These are phyloP conservation scores for Drosophila buzzatii DNA, from an alignment of 2,888 invertebrate species.

Conservation along the genomic window DNA sequence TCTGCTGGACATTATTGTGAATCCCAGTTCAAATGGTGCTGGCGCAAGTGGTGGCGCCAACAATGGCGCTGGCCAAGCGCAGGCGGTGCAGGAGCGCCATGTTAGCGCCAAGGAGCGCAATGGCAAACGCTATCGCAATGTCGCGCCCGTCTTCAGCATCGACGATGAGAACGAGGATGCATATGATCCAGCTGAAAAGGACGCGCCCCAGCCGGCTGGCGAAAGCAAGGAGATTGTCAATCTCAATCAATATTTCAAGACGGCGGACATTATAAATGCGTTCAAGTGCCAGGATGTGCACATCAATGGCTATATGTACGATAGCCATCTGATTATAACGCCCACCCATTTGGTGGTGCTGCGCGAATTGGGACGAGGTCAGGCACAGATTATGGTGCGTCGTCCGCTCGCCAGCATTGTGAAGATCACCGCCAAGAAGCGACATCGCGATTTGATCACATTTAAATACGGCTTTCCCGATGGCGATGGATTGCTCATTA, in stretches of 20 bases:
- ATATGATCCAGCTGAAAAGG: constrained; percentile 60
- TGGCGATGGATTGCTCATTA: constrained; percentile 92
- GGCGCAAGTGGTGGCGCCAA: constrained; percentile 18
- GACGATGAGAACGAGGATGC: constrained; percentile 92
- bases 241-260: constrained; percentile 92
- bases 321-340: constrained; percentile 95
- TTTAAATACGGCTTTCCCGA: constrained; percentile 97
- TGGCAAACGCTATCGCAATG: constrained; percentile 95
- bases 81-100: constrained; percentile 88
- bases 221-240: constrained; percentile 93
- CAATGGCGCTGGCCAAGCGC: constrained; percentile 63
- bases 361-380: constrained; percentile 90
- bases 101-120: constrained; percentile 93
- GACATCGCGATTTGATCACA: constrained; percentile 97
- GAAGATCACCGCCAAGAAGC: constrained; percentile 98
- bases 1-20: constrained; percentile 96
- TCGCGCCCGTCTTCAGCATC: constrained; percentile 97
- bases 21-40: constrained; percentile 87
- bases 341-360: constrained; percentile 94
- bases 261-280: constrained; percentile 92
- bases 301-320: constrained; percentile 94
- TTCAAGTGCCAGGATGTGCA: constrained; percentile 97
- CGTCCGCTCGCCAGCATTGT: constrained; percentile 96
- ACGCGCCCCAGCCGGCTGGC: constrained; percentile 85
- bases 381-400: constrained; percentile 94